Conservation (phyloP, 2,888 invertebrate species). For the Nemurella pictetii region DNA sequence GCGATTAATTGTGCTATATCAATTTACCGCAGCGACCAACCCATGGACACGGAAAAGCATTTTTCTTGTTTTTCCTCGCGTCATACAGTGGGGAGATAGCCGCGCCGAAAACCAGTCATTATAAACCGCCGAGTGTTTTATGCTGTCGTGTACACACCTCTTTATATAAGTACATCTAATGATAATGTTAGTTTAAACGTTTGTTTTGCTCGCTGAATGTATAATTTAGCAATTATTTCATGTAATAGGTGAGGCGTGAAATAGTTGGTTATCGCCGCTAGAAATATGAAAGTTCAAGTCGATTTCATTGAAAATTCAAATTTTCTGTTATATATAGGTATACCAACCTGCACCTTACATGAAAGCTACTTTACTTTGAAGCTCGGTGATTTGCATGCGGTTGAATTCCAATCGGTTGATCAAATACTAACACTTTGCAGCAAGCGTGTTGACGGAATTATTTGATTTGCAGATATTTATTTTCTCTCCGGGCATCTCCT, state of each 20-base stretch:
- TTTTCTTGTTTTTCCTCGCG: neutral
- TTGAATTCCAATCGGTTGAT: neutral
- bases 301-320: neutral
- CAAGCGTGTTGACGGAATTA: neutral
- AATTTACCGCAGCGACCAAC: neutral
- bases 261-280: neutral
- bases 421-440: neutral
- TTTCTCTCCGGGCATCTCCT: neutral
- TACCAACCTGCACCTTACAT: too few relatives aligned
- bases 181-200: neutral
- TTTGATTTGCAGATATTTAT: neutral
- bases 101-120: neutral
- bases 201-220: neutral
- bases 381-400: neutral
- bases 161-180: neutral
- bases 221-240: neutral
- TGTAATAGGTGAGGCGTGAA: neutral
- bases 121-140: neutral
- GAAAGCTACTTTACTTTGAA: too few relatives aligned
- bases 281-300: neutral
- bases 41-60: neutral
- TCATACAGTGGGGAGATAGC: neutral
- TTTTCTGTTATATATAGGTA: neutral
- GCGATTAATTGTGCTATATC: conserved; percentile 18
- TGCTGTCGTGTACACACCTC: neutral